phyloP scores from a whole-genome alignment of 2,113 vertebrate species.

The Otolemur garnettii region DNA sequence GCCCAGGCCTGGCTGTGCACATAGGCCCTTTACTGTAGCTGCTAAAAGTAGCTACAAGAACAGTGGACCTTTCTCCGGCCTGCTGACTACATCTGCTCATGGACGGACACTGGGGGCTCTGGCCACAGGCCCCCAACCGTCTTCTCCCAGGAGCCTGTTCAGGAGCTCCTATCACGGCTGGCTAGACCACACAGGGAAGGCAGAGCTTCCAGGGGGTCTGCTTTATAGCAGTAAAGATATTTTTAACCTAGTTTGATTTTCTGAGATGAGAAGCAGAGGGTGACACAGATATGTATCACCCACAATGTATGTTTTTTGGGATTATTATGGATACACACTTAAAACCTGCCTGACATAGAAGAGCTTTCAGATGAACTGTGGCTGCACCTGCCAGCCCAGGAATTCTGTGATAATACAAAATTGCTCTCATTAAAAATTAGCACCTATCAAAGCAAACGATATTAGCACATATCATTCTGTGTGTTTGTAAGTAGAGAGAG shows the following conservation, averaged over 20 bases:
- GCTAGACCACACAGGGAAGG: accelerated
- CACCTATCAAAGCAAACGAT: not conserved
- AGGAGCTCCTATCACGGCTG: not conserved
- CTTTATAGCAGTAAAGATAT: not conserved
- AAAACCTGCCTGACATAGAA: not conserved
- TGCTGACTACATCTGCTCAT: not conserved
- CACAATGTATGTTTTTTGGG: not conserved
- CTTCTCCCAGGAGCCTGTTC: not conserved
- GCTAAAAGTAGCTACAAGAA: conserved; percentile 12
- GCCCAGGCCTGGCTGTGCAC: not conserved
- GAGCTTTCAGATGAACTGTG: not conserved
- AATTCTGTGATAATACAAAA: conserved; percentile 8
- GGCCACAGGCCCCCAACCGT: not conserved
- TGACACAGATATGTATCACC: not conserved
- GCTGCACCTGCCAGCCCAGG: not conserved
- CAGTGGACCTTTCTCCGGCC: not conserved
- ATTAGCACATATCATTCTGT: not conserved
- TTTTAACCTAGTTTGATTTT: conserved; percentile 56
- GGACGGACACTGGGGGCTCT: not conserved
- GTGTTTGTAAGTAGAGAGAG: not conserved
- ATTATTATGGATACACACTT: not conserved
- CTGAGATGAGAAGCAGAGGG: conserved; percentile 35
- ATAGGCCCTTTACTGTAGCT: not conserved
- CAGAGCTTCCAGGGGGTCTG: not conserved
- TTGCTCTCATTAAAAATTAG: conserved; percentile 15